Conservation (phyloP, 2,113 vertebrate species). For the Xyrauchen texanus region DNA sequence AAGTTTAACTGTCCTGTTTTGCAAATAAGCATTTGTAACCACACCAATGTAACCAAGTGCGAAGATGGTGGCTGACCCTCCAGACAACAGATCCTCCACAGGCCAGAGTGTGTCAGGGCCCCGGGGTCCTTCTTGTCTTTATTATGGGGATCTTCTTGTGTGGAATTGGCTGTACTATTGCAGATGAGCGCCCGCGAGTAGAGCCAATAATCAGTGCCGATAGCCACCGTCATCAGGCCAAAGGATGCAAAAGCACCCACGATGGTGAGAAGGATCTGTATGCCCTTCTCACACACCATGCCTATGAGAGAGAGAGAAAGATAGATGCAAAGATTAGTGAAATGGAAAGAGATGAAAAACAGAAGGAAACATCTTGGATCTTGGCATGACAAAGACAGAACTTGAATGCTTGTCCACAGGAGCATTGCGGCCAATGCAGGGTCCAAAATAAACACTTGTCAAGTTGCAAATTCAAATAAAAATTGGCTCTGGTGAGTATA, state of each 20-base stretch:
- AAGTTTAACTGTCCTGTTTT: neutral
- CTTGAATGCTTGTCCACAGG: no score
- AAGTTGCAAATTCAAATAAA: no score
- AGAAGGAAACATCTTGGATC: neutral
- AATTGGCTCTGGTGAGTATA: no score
- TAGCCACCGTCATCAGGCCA: conserved; percentile 93
- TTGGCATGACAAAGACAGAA: no score
- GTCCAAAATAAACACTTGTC: no score
- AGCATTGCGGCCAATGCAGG: no score
- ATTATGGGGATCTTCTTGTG: conserved; percentile 80
- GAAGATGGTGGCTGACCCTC: conserved; percentile 78
- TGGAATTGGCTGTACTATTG: conserved; percentile 85
- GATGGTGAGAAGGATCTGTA: conserved; percentile 89
- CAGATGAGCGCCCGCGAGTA: conserved; percentile 90
- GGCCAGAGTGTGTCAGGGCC: conserved; percentile 89
- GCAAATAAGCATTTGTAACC: neutral
- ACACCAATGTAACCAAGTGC: conserved; percentile 8
- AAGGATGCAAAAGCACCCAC: conserved; percentile 92
- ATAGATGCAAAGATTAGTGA: neutral
- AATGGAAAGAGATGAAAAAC: no score
- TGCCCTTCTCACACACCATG: conserved; percentile 91
- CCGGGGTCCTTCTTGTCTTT: conserved; percentile 89
- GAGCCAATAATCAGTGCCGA: conserved; percentile 95
- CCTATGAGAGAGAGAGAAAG: conserved; percentile 66
- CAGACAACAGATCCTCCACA: conserved; percentile 93